Evolutionary conservation across 2,113 vertebrate genomes (phyloP), one percentile per base, ranked within the genome.

Genomic region (Pituophis catenifer): DNA sequence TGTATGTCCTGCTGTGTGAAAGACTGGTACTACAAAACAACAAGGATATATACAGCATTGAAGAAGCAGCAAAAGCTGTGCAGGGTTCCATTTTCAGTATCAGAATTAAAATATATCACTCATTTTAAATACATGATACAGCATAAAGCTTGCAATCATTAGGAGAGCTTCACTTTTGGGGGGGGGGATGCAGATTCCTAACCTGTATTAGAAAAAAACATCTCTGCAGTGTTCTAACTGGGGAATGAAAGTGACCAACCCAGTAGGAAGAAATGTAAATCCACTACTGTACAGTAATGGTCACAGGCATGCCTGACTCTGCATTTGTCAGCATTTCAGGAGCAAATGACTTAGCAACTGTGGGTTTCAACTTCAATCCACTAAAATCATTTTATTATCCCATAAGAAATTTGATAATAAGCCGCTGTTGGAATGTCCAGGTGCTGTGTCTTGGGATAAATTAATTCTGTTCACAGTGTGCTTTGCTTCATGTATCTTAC

Each of bases 1-100:
- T 70, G 97, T 97, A 29, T 99, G 99, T 91, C 99, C 99, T n/a
- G 97, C 97, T 70, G 98, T 97, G 90, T 99, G 97, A 98, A 0
- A 21, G n/a, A 4, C 0, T 12, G 91, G 89, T 8, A 94, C 89
- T 59, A 57, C 88, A 0, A 57, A 24, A 58, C 54, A 26, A 24
- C 53, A 33, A 90, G 94, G 89, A 81, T 96, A 94, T 94, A 93
- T 7, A 91, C 70, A 94, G 85, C 94, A 95, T 95, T 92, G 93
- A 97, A 96, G 24, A 91, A 92, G 89, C 8, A 88, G 59, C 91
- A 91, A 85, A 89, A 94, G n/a, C 3, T 0, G 4, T 44, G 48
- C 48, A 52, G 15, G 26, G 33, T 89, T 95, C 88, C 89, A 57
- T 89, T 9, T 0, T 70, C 53, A 59, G 2, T 58, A 86, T 58